phyloP scores from a whole-genome alignment of 2,113 vertebrate genomes.

The Eubucco bourcierii region DNA sequence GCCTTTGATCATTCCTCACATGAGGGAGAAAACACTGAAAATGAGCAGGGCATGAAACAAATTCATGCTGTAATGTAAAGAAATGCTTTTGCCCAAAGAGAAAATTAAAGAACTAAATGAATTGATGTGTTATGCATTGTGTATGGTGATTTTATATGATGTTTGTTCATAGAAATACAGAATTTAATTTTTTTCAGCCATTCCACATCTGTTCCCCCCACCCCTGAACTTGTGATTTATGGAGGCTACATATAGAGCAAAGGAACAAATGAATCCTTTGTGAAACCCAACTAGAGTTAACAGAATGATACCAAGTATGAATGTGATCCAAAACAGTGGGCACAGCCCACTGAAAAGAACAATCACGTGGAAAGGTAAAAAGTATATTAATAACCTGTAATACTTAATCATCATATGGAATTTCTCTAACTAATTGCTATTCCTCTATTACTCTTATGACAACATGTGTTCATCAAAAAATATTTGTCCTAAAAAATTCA shows the following conservation, averaged over 20 bases:
- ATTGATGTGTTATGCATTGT: conserved; percentile 77
- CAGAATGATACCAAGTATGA: conserved; percentile 29
- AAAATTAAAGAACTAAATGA: conserved; percentile 80
- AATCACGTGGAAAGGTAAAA: conserved; percentile 15
- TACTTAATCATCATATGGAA: neutral
- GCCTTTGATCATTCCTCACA: conserved; percentile 51
- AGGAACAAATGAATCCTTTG: conserved; percentile 24
- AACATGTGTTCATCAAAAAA: neutral
- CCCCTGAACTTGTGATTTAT: conserved; percentile 24
- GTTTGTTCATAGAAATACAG: conserved; percentile 67
- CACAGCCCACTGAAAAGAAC: conserved; percentile 65
- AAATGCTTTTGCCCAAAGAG: conserved; percentile 77
- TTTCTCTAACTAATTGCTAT: conserved; percentile 1
- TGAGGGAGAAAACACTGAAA: conserved; percentile 72
- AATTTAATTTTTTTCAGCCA: conserved; percentile 68
- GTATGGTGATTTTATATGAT: conserved; percentile 79
- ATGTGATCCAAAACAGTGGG: conserved; percentile 43
- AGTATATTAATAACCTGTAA: neutral
- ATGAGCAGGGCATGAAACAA: conserved; percentile 80
- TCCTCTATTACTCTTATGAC: neutral
- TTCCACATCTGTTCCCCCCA: conserved; percentile 52
- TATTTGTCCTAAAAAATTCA: neutral
- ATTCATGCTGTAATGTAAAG: conserved; percentile 80
- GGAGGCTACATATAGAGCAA: conserved; percentile 4
- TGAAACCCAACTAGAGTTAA: neutral